Base-by-base conservation (phyloP, 2,888 invertebrate genomes). In the Meandrusa payeni region DNA sequence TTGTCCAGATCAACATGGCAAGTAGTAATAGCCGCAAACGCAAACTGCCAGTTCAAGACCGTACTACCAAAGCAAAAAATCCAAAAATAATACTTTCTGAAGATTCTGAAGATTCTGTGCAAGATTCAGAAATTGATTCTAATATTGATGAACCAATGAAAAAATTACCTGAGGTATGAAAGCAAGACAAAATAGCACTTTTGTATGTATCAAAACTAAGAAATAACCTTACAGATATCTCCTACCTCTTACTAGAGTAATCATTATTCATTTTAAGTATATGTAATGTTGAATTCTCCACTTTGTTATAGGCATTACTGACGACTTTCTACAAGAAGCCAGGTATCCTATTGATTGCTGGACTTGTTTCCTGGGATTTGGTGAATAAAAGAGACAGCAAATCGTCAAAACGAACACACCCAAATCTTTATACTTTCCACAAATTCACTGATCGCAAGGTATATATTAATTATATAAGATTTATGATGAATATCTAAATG, bases 351-450 rank as follows among this genome's bases (percentile, higher is more conserved):
- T 65, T 97, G 61, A 90, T 97, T 50, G 92, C 95, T 54, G 97
- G 97, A 1, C 91, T 94, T 58, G 94, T 95, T 0, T 96, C 97
- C 59, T 97, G 97, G 97, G 97, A 97, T 59, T 82, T 94, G 56
- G 93, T 94, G 41, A 96, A 96, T 0, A 92, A 95, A 46, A 92
- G 94, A 44, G 92, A 93, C 59, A 91, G 93, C 28, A 94, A 94
- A 36, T 95, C 96, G 61, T 83, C 88, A 5, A 91, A 90, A 51
- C 89, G 91, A 46, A 79, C 90, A 5, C 90, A 92, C 33, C 93
- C 93, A 3, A 95, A 94, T 78, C 78, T 97, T 15, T 96, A 93
- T 87, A 91, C 90, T 20, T 97, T 97, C 47, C 94, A 97, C 73
- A 91, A 93, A 47, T 94, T 97, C 57, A 91, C 92, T 10, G 90